phyloP scores from a whole-genome alignment of 2,113 vertebrate species.

The Electrona antarctica region DNA sequence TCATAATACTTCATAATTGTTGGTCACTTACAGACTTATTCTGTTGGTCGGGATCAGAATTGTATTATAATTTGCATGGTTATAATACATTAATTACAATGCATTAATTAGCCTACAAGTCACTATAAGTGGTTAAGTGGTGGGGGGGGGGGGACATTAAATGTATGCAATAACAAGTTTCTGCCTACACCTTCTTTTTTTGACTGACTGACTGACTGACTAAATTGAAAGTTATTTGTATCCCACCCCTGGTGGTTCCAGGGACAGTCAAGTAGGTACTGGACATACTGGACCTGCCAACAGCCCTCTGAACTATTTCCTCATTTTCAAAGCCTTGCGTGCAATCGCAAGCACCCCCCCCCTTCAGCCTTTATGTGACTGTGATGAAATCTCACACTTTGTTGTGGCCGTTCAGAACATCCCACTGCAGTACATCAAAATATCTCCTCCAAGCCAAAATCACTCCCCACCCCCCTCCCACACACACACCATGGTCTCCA shows the following conservation, averaged over 20 bases:
- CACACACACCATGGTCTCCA: slow-evolving; percentile 34
- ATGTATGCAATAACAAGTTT: no score
- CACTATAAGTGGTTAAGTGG: no score
- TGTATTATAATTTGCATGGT: no score
- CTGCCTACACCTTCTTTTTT: no score
- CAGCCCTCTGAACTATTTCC: slow-evolving; percentile 17
- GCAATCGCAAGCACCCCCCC: slow-evolving; percentile 20
- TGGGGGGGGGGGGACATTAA: no score
- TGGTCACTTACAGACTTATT: no score
- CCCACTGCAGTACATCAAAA: slow-evolving; percentile 72
- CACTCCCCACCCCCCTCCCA: no score
- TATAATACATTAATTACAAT: no score
- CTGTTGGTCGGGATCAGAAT: no score
- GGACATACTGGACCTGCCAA: slow-evolving; percentile 29
- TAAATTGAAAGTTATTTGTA: not conserved
- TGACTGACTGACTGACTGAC: no score
- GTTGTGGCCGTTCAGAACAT: slow-evolving; percentile 63
- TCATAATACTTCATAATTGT: no score
- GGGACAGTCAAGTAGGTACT: not conserved
- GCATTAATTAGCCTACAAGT: no score
- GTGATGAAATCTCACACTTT: slow-evolving; percentile 48
- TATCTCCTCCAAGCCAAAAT: slow-evolving; percentile 44
- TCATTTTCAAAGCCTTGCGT: not conserved
- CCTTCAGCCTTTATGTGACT: slow-evolving; percentile 38
- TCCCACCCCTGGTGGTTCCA: slow-evolving; percentile 3